Evolutionary conservation across 2,797 vertebrate species (phyloP).

Genomic region (Moxostoma hubbsi): DNA sequence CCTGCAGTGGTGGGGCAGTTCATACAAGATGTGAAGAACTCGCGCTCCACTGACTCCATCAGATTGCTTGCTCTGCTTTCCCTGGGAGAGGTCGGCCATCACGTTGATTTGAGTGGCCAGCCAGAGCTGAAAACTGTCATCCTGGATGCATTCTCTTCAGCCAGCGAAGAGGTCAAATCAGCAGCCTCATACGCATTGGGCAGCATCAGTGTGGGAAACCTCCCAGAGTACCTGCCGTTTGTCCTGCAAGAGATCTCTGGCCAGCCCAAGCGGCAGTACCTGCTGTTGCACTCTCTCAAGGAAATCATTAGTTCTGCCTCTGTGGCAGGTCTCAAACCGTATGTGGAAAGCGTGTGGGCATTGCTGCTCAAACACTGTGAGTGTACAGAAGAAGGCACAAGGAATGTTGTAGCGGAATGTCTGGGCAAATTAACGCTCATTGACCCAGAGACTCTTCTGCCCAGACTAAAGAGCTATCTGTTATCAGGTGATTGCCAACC

Average conservation of each 20-base stretch:
- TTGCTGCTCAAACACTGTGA: conserved; percentile 96
- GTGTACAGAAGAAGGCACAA: conserved; percentile 96
- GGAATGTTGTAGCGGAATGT: conserved; percentile 97
- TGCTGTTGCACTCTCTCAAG: conserved; percentile 97
- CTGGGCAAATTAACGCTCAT: conserved; percentile 96
- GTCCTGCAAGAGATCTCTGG: conserved; percentile 98
- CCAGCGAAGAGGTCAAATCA: conserved; percentile 98
- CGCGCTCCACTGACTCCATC: conserved; percentile 97
- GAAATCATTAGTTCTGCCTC: conserved; percentile 97
- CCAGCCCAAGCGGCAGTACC: conserved; percentile 95
- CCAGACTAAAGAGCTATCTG: conserved; percentile 95
- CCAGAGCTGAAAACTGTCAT: conserved; percentile 96
- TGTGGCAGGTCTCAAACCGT: conserved; percentile 92
- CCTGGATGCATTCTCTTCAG: conserved; percentile 95
- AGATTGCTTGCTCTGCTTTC: conserved; percentile 93
- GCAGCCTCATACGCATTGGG: conserved; percentile 96
- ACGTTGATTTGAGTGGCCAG: conserved; percentile 96
- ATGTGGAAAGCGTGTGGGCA: conserved; percentile 95
- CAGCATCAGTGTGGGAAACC: conserved; percentile 97
- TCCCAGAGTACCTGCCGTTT: conserved; percentile 96
- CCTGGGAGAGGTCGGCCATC: conserved; percentile 96
- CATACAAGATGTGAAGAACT: conserved; percentile 99
- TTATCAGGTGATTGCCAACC: conserved; percentile 84
- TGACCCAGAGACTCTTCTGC: conserved; percentile 95
- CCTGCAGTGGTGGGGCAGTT: conserved; percentile 97